These are phyloP conservation scores for Philopedon plagiatum DNA, from an alignment of 2,888 invertebrate species.

Conservation along the genomic window DNA sequence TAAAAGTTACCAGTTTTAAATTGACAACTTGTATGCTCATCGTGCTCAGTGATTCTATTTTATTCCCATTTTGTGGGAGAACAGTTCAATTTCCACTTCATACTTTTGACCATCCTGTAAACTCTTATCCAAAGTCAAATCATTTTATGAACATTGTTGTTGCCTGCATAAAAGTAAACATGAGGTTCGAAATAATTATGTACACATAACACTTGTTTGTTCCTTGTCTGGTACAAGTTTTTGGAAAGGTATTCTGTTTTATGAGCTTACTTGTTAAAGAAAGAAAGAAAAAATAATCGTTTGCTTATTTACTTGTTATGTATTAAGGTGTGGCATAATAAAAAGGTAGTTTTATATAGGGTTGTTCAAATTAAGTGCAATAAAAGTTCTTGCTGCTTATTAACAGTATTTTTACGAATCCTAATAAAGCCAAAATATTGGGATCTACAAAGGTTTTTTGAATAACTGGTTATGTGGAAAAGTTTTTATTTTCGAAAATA, in stretches of 20 bases:
- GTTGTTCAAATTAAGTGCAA: too few relatives aligned
- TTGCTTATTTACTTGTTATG: slow-evolving; percentile 26
- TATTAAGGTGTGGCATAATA: slow-evolving; percentile 22
- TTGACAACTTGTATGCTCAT: too few relatives aligned
- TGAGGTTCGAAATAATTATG: slow-evolving; percentile 36
- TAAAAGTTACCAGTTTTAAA: too few relatives aligned
- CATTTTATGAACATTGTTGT: slow-evolving; percentile 23
- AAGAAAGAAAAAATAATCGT: neutral
- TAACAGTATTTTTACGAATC: too few relatives aligned
- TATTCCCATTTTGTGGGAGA: too few relatives aligned
- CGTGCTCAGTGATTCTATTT: too few relatives aligned
- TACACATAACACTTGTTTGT: slow-evolving; percentile 44
- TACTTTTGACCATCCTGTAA: neutral
- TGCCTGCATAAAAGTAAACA: slow-evolving; percentile 43
- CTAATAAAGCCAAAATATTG: too few relatives aligned
- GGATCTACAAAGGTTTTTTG: too few relatives aligned
- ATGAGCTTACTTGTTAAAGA: slow-evolving; percentile 30
- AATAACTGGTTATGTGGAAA: too few relatives aligned
- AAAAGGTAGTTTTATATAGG: neutral
- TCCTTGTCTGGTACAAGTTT: slow-evolving; percentile 43
- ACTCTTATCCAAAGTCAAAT: slow-evolving; percentile 10
- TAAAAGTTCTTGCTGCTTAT: too few relatives aligned
- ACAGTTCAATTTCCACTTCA: too few relatives aligned
- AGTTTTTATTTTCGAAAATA: too few relatives aligned
- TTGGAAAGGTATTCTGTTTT: slow-evolving; percentile 27